phyloP scores from a whole-genome alignment of 2,113 vertebrate genomes.

The Nerophis ophidion region DNA sequence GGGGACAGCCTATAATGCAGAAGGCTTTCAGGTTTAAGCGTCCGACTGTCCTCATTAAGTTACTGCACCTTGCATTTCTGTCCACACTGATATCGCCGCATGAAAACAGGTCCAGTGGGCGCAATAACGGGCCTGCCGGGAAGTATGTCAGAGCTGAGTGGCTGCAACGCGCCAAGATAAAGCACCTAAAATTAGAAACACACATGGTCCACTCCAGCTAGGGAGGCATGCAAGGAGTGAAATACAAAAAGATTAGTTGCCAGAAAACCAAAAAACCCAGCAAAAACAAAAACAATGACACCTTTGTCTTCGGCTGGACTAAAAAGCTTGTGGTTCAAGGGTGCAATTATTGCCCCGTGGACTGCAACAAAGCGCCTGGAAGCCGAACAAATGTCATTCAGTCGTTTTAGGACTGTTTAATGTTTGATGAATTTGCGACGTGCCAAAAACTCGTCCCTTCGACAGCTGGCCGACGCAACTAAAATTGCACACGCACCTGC shows the following conservation, averaged over 20 bases:
- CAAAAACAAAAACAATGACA: background rate
- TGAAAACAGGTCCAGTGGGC: background rate
- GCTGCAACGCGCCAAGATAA: constrained; percentile 32
- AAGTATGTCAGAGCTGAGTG: constrained; percentile 17
- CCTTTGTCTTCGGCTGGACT: background rate
- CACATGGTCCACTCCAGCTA: constrained; percentile 18
- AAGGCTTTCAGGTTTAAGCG: constrained; percentile 33
- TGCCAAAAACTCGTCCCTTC: constrained; percentile 19
- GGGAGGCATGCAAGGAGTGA: background rate
- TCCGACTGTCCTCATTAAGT: constrained; percentile 1
- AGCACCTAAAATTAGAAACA: constrained; percentile 41
- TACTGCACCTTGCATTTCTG: background rate
- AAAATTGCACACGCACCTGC: background rate
- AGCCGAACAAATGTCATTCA: constrained; percentile 28
- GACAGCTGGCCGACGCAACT: no score
- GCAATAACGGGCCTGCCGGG: constrained; percentile 1
- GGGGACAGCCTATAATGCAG: constrained; percentile 32
- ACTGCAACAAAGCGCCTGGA: constrained; percentile 9
- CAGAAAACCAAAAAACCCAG: background rate
- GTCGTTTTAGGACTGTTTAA: constrained; percentile 8
- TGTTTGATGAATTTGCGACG: constrained; percentile 20
- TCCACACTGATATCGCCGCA: background rate
- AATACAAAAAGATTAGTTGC: constrained; percentile 3
- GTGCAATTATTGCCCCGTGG: constrained; percentile 1
- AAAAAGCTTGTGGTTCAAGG: background rate